phyloP scores from a whole-genome alignment of 2,113 vertebrate species.

The Sinosuthora webbiana region DNA sequence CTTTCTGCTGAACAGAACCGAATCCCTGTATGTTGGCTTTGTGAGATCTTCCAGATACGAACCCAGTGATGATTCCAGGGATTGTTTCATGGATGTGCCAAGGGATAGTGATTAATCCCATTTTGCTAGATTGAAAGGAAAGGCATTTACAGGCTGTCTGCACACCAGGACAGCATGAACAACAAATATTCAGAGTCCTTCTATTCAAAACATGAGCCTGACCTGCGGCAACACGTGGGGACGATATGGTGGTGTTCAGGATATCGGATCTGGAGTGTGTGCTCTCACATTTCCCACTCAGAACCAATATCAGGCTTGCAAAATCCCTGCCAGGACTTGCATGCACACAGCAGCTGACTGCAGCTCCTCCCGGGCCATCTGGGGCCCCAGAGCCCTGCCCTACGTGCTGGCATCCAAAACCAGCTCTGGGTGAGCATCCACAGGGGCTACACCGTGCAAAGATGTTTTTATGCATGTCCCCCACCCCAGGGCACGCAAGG shows the following conservation, averaged over 20 bases:
- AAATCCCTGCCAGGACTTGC: neutral
- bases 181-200: neutral
- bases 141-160: neutral
- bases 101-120: neutral
- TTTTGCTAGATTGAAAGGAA: neutral
- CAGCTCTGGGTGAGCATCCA: neutral
- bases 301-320: neutral
- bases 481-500: neutral
- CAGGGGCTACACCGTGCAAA: neutral
- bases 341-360: conserved; percentile 1
- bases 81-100: neutral
- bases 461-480: neutral
- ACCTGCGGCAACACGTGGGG: neutral
- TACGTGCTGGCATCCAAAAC: neutral
- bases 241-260: neutral
- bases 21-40: neutral
- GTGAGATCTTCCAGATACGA: neutral
- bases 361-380: neutral
- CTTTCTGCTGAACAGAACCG: neutral
- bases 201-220: neutral
- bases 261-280: neutral
- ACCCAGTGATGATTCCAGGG: neutral
- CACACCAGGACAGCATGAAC: neutral
- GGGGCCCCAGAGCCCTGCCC: neutral
- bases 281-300: conserved; percentile 41